Conservation (phyloP, 2,888 invertebrate genomes). For the Danaus chrysippus region DNA sequence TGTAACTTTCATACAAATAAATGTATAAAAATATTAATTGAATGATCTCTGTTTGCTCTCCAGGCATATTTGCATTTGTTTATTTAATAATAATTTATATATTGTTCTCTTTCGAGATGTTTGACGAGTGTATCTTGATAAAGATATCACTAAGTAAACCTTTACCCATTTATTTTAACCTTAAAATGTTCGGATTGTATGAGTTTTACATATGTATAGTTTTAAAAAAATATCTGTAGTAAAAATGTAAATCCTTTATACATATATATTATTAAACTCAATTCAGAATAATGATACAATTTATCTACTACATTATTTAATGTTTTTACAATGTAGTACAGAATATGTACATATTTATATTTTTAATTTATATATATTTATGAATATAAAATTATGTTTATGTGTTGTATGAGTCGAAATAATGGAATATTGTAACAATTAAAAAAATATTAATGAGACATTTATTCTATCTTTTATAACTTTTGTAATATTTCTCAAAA, state of each 20-base stretch:
- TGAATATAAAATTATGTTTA: too few relatives aligned
- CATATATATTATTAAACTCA: background rate
- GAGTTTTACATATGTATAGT: background rate
- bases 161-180: slow-evolving; percentile 14
- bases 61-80: slow-evolving; percentile 42
- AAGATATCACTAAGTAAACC: slow-evolving; percentile 29
- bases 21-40: slow-evolving; percentile 19
- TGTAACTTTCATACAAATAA: slow-evolving; percentile 14
- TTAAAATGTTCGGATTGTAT: slow-evolving; percentile 9
- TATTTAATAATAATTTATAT: slow-evolving; percentile 31
- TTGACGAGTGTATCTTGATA: slow-evolving; percentile 28
- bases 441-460: too few relatives aligned
- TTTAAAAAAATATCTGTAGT: background rate
- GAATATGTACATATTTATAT: too few relatives aligned
- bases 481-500: too few relatives aligned
- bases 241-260: background rate
- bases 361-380: too few relatives aligned
- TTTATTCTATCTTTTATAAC: too few relatives aligned
- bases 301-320: too few relatives aligned
- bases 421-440: too few relatives aligned
- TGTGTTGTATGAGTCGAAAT: too few relatives aligned
- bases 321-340: too few relatives aligned
- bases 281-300: too few relatives aligned
- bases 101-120: slow-evolving; percentile 23
- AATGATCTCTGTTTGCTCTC: slow-evolving; percentile 55